Percentiles rank a stretch among this genome's conserved stretches.
Evolutionary conservation across 2,113 vertebrate genomes (phyloP).

Genomic region (Rattus rattus): DNA sequence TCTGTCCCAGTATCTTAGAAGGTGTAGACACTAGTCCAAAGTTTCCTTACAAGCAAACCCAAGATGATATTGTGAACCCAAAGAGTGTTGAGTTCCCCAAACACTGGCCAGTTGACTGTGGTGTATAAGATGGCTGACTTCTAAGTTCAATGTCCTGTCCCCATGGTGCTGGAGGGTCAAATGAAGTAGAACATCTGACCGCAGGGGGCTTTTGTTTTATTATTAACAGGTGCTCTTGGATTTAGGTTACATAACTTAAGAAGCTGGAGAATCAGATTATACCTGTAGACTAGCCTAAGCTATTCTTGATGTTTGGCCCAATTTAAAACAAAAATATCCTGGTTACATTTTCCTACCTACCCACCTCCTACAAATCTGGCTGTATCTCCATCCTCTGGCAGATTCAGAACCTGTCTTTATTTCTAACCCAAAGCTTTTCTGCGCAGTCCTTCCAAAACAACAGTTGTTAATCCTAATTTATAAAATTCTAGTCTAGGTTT

Average conservation of each 20-base stretch:
- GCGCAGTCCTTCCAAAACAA: background rate
- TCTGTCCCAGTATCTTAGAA: background rate
- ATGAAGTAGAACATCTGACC: background rate
- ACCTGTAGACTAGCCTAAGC: constrained; percentile 15
- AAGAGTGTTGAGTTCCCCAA: background rate
- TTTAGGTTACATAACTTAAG: constrained; percentile 45
- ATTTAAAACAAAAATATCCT: constrained; percentile 54
- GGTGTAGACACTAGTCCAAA: background rate
- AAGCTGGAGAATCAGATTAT: constrained; percentile 36
- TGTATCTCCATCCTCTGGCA: background rate
- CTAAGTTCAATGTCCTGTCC: background rate
- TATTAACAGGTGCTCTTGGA: constrained; percentile 2
- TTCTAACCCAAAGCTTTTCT: background rate
- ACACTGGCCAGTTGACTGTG: background rate
- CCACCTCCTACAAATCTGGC: background rate
- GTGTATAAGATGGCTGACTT: background rate
- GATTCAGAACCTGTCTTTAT: constrained; percentile 7
- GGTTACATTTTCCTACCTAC: background rate
- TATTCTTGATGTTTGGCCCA: constrained; percentile 22
- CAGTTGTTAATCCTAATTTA: background rate
- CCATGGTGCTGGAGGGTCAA: background rate
- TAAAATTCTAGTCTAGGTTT: constrained; percentile 25
- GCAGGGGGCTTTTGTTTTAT: background rate
- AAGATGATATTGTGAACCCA: background rate
- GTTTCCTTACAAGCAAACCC: background rate